Evolutionary conservation across 2,888 invertebrate genomes (phyloP), one percentile per base, ranked within the genome.

Genomic region (Heterodera filipjevi): DNA sequence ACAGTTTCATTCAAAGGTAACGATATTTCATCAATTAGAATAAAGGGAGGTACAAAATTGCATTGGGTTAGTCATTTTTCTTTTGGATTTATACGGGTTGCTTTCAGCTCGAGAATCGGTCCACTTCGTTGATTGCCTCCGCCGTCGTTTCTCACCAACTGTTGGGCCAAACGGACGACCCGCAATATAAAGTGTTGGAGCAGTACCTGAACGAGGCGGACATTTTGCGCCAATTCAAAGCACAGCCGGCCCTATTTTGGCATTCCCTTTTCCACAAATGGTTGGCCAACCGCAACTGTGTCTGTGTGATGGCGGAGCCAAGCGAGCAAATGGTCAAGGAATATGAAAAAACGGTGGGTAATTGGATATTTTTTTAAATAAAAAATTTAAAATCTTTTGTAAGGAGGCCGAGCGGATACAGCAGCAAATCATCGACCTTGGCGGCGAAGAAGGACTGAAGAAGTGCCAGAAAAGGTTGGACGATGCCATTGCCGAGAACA

Each of bases 111-210:
- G 95, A 91, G 83, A 89, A 89, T 14, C 79, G 81, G 83, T 94
- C 95, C 0, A 94, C 95, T 87, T 93, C 93, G 82, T 92, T 93
- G 0, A 91, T 95, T 74, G 93, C 94, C 0, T 93, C 93, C 88
- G 92, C 93, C 85, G 92, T 94, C 76, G 94, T 95, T 83, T 94
- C 93, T 0, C 94, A 95, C 89, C 93, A 94, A 87, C 90, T 96
- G 44, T 95, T 95, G 90, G 92, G 93, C 39, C 79, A 77, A 22
- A 92, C 93, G 39, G 80, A 79, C 14, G 80, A 83, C 68, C 81
- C 81, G n/a, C 83, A 85, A n/a, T 77, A 83, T 30, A 79, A 84
- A 39, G 80, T 79, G 22, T 76, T 82, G 44, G 70, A 44, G 19
- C 66, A 80, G 8, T 77, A 85, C 16, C 71, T 86, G 30, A 84